phyloP scores from a whole-genome alignment of 2,113 vertebrate genomes.

The Alces alces region DNA sequence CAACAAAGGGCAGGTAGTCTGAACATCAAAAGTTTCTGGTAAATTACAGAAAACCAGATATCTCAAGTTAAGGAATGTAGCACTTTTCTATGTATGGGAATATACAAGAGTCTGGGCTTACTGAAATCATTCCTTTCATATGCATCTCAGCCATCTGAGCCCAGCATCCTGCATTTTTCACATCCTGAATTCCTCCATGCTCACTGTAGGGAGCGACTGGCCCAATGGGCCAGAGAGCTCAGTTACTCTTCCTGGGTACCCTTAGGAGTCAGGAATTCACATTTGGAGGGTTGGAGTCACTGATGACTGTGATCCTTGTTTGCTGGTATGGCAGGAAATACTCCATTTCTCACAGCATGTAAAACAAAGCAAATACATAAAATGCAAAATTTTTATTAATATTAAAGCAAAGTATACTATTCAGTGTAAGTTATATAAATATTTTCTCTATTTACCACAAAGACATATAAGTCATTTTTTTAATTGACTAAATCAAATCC shows the following conservation, averaged over 20 bases:
- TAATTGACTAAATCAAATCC: neutral
- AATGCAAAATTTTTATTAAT: neutral
- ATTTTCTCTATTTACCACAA: neutral
- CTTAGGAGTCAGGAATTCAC: neutral
- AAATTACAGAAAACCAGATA: neutral
- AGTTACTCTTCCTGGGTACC: neutral
- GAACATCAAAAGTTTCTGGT: neutral
- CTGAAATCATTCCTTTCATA: neutral
- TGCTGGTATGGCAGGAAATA: neutral
- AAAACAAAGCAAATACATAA: neutral
- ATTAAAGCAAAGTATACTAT: neutral
- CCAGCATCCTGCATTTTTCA: neutral
- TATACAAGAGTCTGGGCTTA: neutral
- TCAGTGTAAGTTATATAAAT: neutral
- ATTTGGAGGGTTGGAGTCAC: neutral
- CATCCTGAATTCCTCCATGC: neutral
- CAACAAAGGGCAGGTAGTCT: neutral
- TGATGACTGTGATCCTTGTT: neutral
- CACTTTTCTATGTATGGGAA: neutral
- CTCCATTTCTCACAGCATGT: neutral
- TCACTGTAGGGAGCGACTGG: neutral
- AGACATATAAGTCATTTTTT: neutral
- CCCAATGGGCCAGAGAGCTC: neutral
- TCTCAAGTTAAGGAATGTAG: neutral
- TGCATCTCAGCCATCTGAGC: neutral